phyloP scores from a whole-genome alignment of 2,888 invertebrate species.

The Melieria crassipennis region DNA sequence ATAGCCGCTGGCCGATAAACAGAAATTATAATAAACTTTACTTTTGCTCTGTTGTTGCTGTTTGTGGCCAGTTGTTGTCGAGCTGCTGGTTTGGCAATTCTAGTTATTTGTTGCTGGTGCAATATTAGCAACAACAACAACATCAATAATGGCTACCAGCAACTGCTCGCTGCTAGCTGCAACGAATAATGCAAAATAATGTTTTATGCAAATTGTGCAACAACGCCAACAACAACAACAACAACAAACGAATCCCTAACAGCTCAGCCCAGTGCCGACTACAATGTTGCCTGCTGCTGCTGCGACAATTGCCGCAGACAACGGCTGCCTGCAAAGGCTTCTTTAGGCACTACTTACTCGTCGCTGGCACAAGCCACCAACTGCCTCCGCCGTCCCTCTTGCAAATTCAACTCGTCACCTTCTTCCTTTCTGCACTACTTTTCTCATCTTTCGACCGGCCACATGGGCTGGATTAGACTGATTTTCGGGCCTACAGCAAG shows the following conservation, averaged over 20 bases:
- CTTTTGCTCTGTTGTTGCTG: neutral
- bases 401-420: too few species aligned
- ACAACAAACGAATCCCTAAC: neutral
- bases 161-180: too few species aligned
- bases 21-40: conserved; percentile 1
- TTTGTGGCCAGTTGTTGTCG: neutral
- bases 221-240: conserved; percentile 17
- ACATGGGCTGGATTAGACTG: conserved; percentile 7
- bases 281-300: too few species aligned
- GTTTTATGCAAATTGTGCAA: conserved; percentile 33
- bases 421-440: too few species aligned
- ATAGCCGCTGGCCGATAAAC: neutral
- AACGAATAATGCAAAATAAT: conserved; percentile 33
- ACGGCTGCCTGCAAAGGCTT: too few species aligned
- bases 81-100: neutral
- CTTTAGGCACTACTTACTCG: too few species aligned
- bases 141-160: neutral
- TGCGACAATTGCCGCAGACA: too few species aligned
- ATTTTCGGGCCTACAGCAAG: conserved; percentile 21
- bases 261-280: too few species aligned
- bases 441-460: too few species aligned
- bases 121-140: neutral
- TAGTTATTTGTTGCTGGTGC: neutral
- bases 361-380: too few species aligned
- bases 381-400: too few species aligned